These are phyloP conservation scores for Gadopsis marmoratus DNA, from an alignment of 2,797 vertebrate species.

Conservation along the genomic window DNA sequence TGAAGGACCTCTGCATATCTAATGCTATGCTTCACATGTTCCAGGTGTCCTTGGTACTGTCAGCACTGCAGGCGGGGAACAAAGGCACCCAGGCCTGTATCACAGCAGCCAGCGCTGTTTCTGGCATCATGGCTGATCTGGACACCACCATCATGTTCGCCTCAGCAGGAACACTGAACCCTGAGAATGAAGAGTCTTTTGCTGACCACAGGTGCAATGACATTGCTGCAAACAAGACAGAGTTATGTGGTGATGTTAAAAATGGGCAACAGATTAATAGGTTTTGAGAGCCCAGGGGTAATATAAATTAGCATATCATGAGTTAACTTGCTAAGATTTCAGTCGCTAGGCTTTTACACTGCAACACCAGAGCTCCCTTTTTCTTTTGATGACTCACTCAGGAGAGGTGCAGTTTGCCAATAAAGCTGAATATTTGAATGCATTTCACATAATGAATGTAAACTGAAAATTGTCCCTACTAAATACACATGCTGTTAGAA, in stretches of 20 bases:
- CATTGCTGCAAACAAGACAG: not conserved
- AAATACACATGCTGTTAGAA: constrained; percentile 40
- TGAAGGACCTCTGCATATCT: constrained; percentile 23
- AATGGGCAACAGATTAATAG: constrained; percentile 4
- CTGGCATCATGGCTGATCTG: constrained; percentile 97
- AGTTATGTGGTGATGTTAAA: not conserved
- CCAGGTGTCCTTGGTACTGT: constrained; percentile 96
- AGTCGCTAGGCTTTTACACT: constrained; percentile 1
- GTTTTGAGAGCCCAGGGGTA: not conserved
- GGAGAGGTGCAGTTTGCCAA: constrained; percentile 23
- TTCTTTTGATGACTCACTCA: constrained; percentile 39
- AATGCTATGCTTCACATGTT: constrained; percentile 42
- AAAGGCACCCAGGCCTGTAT: constrained; percentile 99
- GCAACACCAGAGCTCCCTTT: constrained; percentile 7
- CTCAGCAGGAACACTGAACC: constrained; percentile 95
- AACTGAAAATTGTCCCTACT: constrained; percentile 19
- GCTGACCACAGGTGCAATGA: constrained; percentile 94
- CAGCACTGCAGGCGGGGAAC: constrained; percentile 97
- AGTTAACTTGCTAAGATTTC: not conserved
- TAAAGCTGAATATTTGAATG: constrained; percentile 19
- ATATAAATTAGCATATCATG: not conserved
- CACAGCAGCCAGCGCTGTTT: constrained; percentile 95
- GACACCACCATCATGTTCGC: constrained; percentile 99
- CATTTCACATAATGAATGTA: constrained; percentile 39
- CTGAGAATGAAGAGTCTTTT: constrained; percentile 96